Conservation (phyloP, 2,113 vertebrate species). For the Rostratula benghalensis region DNA sequence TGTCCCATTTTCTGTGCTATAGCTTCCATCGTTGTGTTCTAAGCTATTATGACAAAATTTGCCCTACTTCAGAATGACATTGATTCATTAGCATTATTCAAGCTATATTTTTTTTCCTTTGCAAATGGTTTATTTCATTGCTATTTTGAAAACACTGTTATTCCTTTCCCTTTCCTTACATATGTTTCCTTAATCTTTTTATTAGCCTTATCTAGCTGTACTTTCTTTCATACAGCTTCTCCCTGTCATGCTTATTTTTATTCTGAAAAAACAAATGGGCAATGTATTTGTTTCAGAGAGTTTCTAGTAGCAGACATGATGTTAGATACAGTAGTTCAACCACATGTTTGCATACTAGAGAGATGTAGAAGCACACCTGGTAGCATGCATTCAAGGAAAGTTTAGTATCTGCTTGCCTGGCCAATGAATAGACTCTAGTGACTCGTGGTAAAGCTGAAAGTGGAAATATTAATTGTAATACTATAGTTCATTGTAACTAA, state of each 20-base stretch:
- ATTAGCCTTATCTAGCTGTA: not conserved
- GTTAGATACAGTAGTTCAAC: not conserved
- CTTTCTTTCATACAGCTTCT: not conserved
- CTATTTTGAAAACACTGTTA: not conserved
- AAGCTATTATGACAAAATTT: not conserved
- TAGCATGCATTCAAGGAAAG: not conserved
- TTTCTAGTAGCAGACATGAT: not conserved
- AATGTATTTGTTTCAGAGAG: not conserved
- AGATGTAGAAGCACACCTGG: not conserved
- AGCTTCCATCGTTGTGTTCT: not conserved
- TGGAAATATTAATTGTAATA: not conserved
- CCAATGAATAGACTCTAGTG: not conserved
- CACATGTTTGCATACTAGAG: not conserved
- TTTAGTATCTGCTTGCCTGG: not conserved
- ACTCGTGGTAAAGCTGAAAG: not conserved
- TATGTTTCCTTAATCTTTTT: not conserved
- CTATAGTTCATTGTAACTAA: not conserved
- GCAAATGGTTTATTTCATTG: not conserved
- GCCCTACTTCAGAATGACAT: not conserved
- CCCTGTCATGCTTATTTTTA: not conserved
- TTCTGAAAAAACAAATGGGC: not conserved
- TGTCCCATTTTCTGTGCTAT: not conserved
- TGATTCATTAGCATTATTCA: not conserved
- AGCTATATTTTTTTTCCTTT: not conserved
- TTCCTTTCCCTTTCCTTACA: not conserved